A percentile compares a stretch with the other conserved stretches of the same genome.
Evolutionary conservation across 2,113 vertebrate species (phyloP).

Genomic region (Puma concolor): DNA sequence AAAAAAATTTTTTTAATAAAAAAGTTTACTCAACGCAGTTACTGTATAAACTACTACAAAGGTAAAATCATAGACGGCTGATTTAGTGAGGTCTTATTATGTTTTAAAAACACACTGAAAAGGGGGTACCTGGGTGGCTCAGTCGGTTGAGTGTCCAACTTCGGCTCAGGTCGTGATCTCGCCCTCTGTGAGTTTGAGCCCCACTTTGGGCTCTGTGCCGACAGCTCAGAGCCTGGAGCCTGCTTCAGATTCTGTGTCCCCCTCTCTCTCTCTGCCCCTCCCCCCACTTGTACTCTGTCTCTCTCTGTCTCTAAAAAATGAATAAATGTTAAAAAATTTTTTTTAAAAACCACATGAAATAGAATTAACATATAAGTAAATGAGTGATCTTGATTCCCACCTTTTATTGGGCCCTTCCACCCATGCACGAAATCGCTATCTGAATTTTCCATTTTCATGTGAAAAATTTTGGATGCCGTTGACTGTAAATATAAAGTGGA

Average conservation of each 20-base stretch:
- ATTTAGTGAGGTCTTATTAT: background rate
- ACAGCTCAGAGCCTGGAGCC: no score
- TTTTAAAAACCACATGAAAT: background rate
- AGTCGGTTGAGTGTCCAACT: no score
- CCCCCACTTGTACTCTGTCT: no score
- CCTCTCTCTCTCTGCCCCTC: no score
- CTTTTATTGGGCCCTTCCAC: background rate
- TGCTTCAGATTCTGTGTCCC: no score
- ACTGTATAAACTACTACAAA: background rate
- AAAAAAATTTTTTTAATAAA: background rate
- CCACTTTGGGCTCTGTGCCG: no score
- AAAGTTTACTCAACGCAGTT: background rate
- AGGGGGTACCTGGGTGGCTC: no score
- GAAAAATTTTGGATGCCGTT: background rate
- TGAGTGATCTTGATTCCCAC: background rate
- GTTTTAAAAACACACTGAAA: background rate
- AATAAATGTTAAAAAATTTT: no score
- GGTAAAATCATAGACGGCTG: background rate
- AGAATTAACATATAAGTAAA: background rate
- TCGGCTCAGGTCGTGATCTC: no score
- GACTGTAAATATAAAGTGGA: background rate
- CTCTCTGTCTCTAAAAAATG: no score
- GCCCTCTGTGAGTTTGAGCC: no score
- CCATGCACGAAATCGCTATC: background rate
- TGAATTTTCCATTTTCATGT: conserved; percentile 32